A percentile compares a stretch with the other conserved stretches of the same genome.
These are phyloP conservation scores for Heliocidaris tuberculata DNA, from an alignment of 35 echinoderm and acorn worm genomes.

Conservation along the genomic window DNA sequence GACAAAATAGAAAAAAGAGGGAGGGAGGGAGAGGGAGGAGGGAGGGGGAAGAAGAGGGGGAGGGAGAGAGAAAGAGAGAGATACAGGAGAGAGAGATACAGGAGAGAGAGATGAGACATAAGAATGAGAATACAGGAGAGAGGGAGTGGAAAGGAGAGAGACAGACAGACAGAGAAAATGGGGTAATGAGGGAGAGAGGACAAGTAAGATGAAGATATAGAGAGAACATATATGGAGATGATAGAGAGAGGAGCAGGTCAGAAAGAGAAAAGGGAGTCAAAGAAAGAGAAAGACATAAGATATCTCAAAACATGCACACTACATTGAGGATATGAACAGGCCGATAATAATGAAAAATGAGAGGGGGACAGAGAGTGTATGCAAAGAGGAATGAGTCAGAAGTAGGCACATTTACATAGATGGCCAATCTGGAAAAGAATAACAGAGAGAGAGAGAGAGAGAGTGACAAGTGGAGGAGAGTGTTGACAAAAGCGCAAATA, in stretches of 20 bases:
- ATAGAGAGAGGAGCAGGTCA: background rate
- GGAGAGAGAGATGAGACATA: background rate
- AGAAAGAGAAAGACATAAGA: background rate
- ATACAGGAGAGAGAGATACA: background rate
- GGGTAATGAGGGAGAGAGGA: background rate
- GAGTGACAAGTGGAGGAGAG: background rate
- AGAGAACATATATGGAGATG: background rate
- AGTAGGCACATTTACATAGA: background rate
- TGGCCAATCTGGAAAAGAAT: background rate
- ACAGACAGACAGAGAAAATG: background rate
- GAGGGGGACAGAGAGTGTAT: background rate
- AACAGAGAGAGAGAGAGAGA: background rate
- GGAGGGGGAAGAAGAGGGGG: background rate
- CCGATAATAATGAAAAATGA: background rate
- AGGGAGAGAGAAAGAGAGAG: background rate
- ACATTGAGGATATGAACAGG: background rate
- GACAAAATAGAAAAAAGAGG: background rate
- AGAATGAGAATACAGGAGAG: background rate
- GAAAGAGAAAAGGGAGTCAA: background rate
- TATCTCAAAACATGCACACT: background rate
- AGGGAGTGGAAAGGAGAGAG: background rate
- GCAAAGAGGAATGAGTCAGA: background rate
- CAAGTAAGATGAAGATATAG: background rate
- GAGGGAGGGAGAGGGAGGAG: no score
- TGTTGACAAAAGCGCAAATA: slow-evolving; percentile 9